Base-by-base conservation (phyloP, 35 echinoderm and acorn worm genomes). In the Stichopus chloronotus region DNA sequence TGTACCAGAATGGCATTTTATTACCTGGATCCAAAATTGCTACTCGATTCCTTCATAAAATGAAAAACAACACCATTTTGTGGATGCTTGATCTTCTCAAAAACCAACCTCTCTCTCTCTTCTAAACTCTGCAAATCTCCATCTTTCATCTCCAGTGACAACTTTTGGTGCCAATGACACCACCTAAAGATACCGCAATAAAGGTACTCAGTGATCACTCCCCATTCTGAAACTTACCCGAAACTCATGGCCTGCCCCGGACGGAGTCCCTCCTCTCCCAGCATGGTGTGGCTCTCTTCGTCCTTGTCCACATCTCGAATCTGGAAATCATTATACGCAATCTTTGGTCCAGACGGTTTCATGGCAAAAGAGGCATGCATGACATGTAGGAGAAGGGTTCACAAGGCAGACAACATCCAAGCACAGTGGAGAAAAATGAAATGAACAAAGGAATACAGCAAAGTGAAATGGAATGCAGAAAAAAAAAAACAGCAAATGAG, bases 221-320 rank as follows among this genome's bases (percentile, higher is more conserved):
- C 3, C 30, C 30, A 43, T 43, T 43, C 30, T 43, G 3, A 43
- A 43, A 43, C 78, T 54, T 19, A 81, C 83, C 83, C 25, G 21
- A 56, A 54, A 52, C 86, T 88, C 86, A 88, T 88, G 58, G 86
- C 86, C 57, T 88, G 86, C 4, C 86, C 86, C 19, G 86, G 86
- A 25, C 86, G 61, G 57, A 88, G 86, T 88, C 86, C 86, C 58
- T 88, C 86, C 5, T 88, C 86, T 88, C 86, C 86, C 4, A 88
- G 57, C 86, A 88, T 88, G 86, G 86, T 88, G 20, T 60, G 57
- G 25, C 86, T 88, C 86, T 88, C 86, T 19, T 88, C 86, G 21
- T 88, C 86, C 52, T 21, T 60, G 58, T 88, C 86, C 11, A 58
- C 86, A 43, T 88, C 86, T 88, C 86, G 86, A 24, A 88, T 88